Percentiles rank a stretch among this genome's conserved stretches.
Conservation (phyloP, 1,140 invertebrate genomes). For the Drosophila miranda region DNA sequence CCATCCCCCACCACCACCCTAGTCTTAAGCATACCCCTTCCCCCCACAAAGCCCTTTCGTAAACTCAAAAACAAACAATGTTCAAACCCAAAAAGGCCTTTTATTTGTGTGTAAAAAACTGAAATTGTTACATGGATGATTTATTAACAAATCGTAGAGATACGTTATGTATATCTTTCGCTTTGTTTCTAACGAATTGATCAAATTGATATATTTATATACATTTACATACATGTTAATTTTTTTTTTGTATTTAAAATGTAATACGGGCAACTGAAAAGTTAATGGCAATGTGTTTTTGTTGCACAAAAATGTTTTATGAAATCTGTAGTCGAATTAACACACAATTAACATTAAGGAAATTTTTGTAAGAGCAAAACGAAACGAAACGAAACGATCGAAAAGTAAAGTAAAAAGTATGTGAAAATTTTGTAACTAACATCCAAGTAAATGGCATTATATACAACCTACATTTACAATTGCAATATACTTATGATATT, state of each 20-base stretch:
- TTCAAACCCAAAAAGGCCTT: slow-evolving; percentile 63
- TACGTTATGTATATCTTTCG: slow-evolving; percentile 53
- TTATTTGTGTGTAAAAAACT: slow-evolving; percentile 57
- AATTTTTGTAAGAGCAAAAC: slow-evolving; percentile 56
- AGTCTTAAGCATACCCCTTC: slow-evolving; percentile 44
- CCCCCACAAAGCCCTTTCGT: slow-evolving; percentile 20
- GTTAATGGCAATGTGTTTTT: slow-evolving; percentile 74
- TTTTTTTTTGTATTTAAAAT: slow-evolving; percentile 58
- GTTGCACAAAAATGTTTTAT: slow-evolving; percentile 77
- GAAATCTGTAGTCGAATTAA: slow-evolving; percentile 71
- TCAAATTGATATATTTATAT: slow-evolving; percentile 63
- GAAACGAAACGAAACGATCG: slow-evolving; percentile 24
- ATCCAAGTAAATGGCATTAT: slow-evolving; percentile 65
- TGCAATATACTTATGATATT: slow-evolving; percentile 51
- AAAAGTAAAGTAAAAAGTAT: slow-evolving; percentile 42
- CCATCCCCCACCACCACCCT: slow-evolving; percentile 26
- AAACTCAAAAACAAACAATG: slow-evolving; percentile 32
- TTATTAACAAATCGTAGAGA: slow-evolving; percentile 36
- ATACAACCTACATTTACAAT: slow-evolving; percentile 50
- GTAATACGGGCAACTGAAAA: slow-evolving; percentile 44
- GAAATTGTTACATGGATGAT: slow-evolving; percentile 57
- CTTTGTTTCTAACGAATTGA: slow-evolving; percentile 61
- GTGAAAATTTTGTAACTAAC: slow-evolving; percentile 74
- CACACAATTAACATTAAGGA: slow-evolving; percentile 62
- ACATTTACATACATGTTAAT: slow-evolving; percentile 56